phyloP scores from a whole-genome alignment of 2,113 vertebrate species.

The Boulengeromyrus knoepffleri region DNA sequence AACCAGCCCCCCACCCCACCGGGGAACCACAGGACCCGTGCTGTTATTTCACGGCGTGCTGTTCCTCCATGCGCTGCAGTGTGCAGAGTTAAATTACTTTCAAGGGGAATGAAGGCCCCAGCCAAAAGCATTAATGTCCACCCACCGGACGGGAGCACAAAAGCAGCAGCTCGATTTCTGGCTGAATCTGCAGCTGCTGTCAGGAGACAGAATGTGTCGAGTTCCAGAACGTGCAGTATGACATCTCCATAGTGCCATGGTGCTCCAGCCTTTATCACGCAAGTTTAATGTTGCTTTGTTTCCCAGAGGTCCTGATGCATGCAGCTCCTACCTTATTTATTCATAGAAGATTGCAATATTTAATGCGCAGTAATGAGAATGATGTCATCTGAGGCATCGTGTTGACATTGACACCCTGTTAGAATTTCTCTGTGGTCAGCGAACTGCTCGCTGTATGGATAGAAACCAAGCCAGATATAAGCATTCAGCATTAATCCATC shows the following conservation, averaged over 20 bases:
- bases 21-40: neutral
- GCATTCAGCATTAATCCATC: neutral
- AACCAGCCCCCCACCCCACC: neutral
- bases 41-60: neutral
- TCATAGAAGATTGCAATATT: neutral
- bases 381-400: neutral
- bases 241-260: neutral
- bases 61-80: neutral
- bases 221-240: neutral
- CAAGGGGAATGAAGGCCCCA: neutral
- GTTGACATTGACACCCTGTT: neutral
- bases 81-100: neutral
- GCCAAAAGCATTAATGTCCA: neutral
- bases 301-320: neutral
- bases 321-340: neutral
- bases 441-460: neutral
- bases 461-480: neutral
- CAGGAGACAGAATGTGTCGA: neutral
- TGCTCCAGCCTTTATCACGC: neutral
- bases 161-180: neutral
- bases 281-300: neutral
- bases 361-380: neutral
- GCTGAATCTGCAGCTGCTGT: neutral
- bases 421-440: neutral
- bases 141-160: neutral